Evolutionary conservation across 2,797 vertebrate genomes (phyloP), one percentile per base, ranked within the genome.

Genomic region (Petrocephalus schoutedeni): DNA sequence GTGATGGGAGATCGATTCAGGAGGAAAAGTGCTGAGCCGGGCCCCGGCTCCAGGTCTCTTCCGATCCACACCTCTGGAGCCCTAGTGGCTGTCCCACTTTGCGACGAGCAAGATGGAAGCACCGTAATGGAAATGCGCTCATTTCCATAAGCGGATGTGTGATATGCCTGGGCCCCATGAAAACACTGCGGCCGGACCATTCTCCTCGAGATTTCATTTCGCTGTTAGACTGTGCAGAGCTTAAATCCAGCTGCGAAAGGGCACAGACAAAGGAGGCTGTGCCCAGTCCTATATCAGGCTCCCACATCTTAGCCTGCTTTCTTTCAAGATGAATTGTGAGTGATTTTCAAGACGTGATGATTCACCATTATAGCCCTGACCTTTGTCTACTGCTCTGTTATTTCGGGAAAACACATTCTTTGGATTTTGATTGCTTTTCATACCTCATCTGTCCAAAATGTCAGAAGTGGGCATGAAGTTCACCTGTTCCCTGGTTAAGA

Each of bases 401-500:
- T 91, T 90, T 87, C 87, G 90, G 90, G 87, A 53, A 58, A 59
- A 36, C 83, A 45, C 23, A 49, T 87, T 87, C 89, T 89, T 89
- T 90, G 82, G 36, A 21, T 89, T 85, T 91, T 89, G 87, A 91
- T 89, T 91, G 92, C 88, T 90, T 89, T 88, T 86, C 6, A 28
- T 59, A 87, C 82, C 14, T 19, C 84, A 64, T 89, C 88, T 89
- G 87, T 87, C 88, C 89, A 53, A 56, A 49, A 49, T 90, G 90
- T 91, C 90, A 90, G 87, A 88, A 86, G 91, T 91, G 91, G 91
- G 90, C 85, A 64, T 12, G 90, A 88, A 82, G 21, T 87, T 21
- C 88, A 92, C 90, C 91, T 90, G 84, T 28, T 61, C 88, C 84
- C 86, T 89, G 87, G 87, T 87, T 82, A 51, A 59, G 36, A 59